Evolutionary conservation across 1,140 invertebrate genomes (phyloP).

Genomic region (Lepidotrigona ventralis): DNA sequence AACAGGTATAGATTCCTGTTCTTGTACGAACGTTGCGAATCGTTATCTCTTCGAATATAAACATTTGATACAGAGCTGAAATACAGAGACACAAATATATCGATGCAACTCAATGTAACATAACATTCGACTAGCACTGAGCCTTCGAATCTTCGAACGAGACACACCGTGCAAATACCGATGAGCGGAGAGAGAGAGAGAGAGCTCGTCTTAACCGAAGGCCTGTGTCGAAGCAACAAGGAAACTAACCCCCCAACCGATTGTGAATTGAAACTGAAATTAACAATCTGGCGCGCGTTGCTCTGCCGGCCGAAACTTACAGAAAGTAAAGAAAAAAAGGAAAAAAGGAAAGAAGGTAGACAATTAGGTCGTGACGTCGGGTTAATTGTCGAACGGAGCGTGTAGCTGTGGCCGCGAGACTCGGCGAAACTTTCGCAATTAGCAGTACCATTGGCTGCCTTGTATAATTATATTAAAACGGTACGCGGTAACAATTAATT

Average conservation of each 20-base stretch:
- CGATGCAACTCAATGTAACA: too few relatives aligned
- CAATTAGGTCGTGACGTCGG: conserved; percentile 34
- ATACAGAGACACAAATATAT: too few relatives aligned
- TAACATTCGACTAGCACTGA: too few relatives aligned
- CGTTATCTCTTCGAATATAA: too few relatives aligned
- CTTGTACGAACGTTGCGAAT: too few relatives aligned
- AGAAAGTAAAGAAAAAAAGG: background rate
- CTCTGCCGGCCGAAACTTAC: background rate
- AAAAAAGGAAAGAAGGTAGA: background rate
- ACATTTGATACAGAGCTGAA: too few relatives aligned
- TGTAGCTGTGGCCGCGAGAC: conserved; percentile 5
- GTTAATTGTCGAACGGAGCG: conserved; percentile 30
- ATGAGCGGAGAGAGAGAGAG: too few relatives aligned
- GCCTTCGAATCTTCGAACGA: too few relatives aligned
- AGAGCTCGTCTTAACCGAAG: too few relatives aligned
- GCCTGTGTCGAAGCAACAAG: too few relatives aligned
- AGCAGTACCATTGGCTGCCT: conserved; percentile 55
- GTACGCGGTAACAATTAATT: conserved; percentile 59
- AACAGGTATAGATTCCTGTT: too few relatives aligned
- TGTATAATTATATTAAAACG: conserved; percentile 64
- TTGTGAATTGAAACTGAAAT: background rate
- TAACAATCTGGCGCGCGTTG: background rate
- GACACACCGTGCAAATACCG: too few relatives aligned
- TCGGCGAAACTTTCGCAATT: conserved; percentile 60
- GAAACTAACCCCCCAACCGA: background rate